Evolutionary conservation across 2,113 vertebrate species (phyloP), one percentile per base, ranked within the genome.

Genomic region (Hylia prasina): DNA sequence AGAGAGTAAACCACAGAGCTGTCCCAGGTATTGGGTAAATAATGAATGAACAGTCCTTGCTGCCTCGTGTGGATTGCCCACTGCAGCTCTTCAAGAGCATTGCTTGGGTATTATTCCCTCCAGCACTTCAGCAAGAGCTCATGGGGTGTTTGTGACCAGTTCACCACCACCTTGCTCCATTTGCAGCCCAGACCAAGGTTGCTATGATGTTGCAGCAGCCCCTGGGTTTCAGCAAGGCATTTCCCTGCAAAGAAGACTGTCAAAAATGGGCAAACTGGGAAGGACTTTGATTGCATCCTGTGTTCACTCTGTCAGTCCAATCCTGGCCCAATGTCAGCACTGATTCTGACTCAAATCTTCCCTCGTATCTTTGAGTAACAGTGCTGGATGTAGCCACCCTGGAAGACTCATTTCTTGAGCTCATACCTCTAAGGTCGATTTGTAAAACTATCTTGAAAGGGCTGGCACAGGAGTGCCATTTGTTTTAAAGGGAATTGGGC

Each of bases 101-200:
- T 51, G 30, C 31, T 69, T 39, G 39, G 42, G 8, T 27, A 1
- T 58, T 40, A 22, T 22, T 80, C 42, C 11, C 31, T 48, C 22
- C 15, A 71, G 53, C 19, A 3, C 50, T 71, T 63, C 12, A 33
- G 66, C 33, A 68, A 16, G 28, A 33, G 15, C 58, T 48, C 61
- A 1, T 0, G 0, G 39, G 25, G 15, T 24, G 22, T 7, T 31
- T 76, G 47, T 27, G 39, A 45, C 22, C 72, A 28, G 10, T 10
- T 89, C 39, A 24, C 20, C 69, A 17, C 4, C 31, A 24, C 27
- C 25, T 17, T 42, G 45, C 77, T 56, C 0, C 0, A 1, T 20
- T 10, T 61, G 37, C 63, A 66, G 61, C 27, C 51, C 72, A 15
- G 13, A 17, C 10, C 45, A 51, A 48, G 22, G 45, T 0, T 51